Percentiles rank a stretch among this genome's conserved stretches.
Evolutionary conservation across 2,113 vertebrate species (phyloP).

Genomic region (Gavialis gangeticus): DNA sequence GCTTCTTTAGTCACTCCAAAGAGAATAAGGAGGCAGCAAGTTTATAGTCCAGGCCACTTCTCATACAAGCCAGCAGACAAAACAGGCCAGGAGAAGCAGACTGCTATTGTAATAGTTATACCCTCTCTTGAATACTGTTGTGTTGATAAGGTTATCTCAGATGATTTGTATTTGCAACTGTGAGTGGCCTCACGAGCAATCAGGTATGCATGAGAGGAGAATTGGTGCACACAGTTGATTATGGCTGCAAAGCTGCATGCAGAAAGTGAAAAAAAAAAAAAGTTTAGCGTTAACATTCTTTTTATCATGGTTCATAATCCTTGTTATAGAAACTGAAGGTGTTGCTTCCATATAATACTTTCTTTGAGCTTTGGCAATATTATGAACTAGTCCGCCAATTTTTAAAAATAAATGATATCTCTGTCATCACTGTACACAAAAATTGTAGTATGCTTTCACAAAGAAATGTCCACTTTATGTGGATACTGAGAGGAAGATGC

Average conservation of each 20-base stretch:
- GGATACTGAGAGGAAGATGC: neutral
- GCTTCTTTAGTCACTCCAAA: neutral
- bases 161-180: slow-evolving; percentile 5
- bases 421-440: neutral
- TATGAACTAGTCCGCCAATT: neutral
- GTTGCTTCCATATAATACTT: neutral
- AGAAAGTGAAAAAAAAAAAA: neutral
- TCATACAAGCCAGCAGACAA: neutral
- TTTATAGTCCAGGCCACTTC: neutral
- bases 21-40: neutral
- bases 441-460: neutral
- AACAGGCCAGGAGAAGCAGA: neutral
- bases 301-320: neutral
- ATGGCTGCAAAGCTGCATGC: neutral
- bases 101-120: no score
- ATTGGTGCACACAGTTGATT: neutral
- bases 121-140: no score
- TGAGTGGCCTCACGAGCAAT: neutral
- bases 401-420: neutral
- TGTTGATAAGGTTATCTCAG: no score
- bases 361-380: no score
- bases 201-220: neutral
- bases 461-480: neutral
- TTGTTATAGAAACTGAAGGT: neutral
- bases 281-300: neutral